These are phyloP conservation scores for Archivesica marissinica DNA, from an alignment of 1,140 invertebrate species.

Conservation along the genomic window DNA sequence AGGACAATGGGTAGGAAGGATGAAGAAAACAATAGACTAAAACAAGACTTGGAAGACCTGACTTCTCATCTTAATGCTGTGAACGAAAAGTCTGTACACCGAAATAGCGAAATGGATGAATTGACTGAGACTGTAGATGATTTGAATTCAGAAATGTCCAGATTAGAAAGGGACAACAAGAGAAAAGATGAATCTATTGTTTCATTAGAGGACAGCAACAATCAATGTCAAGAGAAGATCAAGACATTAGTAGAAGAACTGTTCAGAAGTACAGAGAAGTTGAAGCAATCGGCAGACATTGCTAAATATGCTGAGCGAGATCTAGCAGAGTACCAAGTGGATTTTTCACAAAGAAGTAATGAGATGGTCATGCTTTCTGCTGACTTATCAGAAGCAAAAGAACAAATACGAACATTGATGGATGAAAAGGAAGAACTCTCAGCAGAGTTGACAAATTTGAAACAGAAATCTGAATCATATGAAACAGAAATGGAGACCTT, in stretches of 20 bases:
- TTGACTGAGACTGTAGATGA: background rate
- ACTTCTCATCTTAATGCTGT: background rate
- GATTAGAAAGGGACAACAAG: background rate
- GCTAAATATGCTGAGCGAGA: constrained; percentile 19
- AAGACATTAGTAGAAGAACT: constrained; percentile 3
- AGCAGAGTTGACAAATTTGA: background rate
- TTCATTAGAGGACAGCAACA: background rate
- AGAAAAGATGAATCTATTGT: background rate
- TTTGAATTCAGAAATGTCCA: background rate
- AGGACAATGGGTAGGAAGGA: constrained; percentile 8
- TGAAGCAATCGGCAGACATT: background rate
- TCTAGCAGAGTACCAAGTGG: constrained; percentile 3
- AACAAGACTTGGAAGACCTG: constrained; percentile 23
- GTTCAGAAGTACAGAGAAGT: background rate
- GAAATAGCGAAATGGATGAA: background rate
- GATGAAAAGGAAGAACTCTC: constrained; percentile 12
- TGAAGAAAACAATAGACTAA: constrained; percentile 15
- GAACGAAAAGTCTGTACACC: background rate
- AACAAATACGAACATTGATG: background rate
- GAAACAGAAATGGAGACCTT: constrained; percentile 44
- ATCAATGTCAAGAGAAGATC: constrained; percentile 2
- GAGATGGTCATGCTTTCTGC: constrained; percentile 24
- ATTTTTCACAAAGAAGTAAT: constrained; percentile 51
- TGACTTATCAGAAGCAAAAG: constrained; percentile 42
- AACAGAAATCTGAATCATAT: background rate